Base-by-base conservation (phyloP, 2,888 invertebrate genomes). In the Gonocerus acuteangulatus region DNA sequence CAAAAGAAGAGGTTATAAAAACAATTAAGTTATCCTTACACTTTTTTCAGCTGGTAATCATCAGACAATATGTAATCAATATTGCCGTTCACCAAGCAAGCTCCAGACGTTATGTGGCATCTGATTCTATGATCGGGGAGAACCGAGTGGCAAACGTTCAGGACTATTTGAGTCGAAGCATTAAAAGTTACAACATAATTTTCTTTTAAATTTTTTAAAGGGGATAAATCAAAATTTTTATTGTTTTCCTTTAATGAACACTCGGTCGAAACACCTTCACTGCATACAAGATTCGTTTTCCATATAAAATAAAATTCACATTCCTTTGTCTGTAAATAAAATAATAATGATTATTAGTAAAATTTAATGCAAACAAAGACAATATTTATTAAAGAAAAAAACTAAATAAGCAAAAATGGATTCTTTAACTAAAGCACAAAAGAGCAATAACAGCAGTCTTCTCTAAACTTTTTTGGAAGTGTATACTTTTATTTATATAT, bases 141-240 rank as follows among this genome's bases (percentile, higher is more conserved):
- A 9, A 57, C 3, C 11, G 57, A 45, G 27, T 45, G 57, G n/a
- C 57, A 57, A 13, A 57, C 45, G 18, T 57, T 57, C 21, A 54
- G 9, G n/a, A 22, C 34, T n/a, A 57, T 57, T 15, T 32, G 13
- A n/a, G 19, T 9, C 4, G 47, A 27, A 19, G 22, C 45, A 19
- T 57, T 57, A 7, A 36, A 57, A 13, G 6, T 27, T 4, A 57
- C 3, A 57, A 47, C 6, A 21, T 57, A 57, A 57, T 57, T 57
- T 47, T 57, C 32, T n/a, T 13, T 57, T 32, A 45, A 32, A 57
- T 47, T 57, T 32, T 23, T 23, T 13, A 57, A 34, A n/a, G 57
- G 27, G 6, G 57, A 47, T 15, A 57, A 18, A 15, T 57, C 21
- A 47, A 27, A 57, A n/a, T 13, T 15, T 2, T 44, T 18, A 32